Conservation (phyloP, 2,888 invertebrate species). For the Arenicola marina region DNA sequence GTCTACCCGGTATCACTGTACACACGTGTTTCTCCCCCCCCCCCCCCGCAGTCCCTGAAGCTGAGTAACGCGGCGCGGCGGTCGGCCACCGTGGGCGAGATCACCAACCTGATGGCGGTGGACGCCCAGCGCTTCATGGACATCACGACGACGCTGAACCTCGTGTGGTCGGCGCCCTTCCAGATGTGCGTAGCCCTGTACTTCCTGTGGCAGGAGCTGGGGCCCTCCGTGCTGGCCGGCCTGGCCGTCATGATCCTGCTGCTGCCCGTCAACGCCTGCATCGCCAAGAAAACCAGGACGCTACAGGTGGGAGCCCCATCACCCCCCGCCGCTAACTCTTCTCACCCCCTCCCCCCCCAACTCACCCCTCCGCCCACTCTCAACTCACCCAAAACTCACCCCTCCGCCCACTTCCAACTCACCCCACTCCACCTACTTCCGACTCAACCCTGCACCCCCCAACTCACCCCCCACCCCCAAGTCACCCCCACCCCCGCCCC, state of each 20-base stretch:
- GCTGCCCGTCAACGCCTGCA: conserved; percentile 16
- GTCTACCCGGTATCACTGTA: too few relatives aligned
- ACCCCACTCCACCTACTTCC: too few relatives aligned
- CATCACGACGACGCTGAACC: conserved; percentile 28
- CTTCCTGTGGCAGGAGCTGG: conserved; percentile 22
- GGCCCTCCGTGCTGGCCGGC: conserved; percentile 19
- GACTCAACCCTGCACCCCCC: too few relatives aligned
- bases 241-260: conserved; percentile 17
- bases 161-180: conserved; percentile 31
- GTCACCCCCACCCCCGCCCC: too few relatives aligned
- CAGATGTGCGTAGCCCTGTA: conserved; percentile 78
- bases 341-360: too few relatives aligned
- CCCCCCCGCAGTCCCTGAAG: neutral
- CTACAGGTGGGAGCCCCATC: conserved; percentile 20
- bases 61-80: conserved; percentile 51
- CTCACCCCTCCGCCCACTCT: too few relatives aligned
- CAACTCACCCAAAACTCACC: too few relatives aligned
- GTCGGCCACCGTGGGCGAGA: conserved; percentile 59
- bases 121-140: conserved; percentile 30
- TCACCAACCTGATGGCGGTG: conserved; percentile 58
- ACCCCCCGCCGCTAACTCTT: too few relatives aligned
- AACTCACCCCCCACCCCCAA: too few relatives aligned
- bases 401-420: too few relatives aligned
- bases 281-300: conserved; percentile 13
- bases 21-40: too few relatives aligned